These are phyloP conservation scores for Oegoconia quadripuncta DNA, from an alignment of 2,888 invertebrate genomes.

Conservation along the genomic window DNA sequence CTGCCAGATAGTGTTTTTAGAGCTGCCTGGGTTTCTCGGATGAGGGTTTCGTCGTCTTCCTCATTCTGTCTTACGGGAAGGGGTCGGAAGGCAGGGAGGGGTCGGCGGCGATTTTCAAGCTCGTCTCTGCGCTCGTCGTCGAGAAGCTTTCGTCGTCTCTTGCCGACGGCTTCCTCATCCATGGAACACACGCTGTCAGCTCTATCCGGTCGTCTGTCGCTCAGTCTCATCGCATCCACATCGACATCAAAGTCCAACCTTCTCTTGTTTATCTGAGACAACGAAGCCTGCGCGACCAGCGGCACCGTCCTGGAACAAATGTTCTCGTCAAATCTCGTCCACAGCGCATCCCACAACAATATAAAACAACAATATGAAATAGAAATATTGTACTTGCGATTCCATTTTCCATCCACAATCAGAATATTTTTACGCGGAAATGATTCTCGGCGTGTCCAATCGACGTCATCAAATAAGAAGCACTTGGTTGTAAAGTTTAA, in stretches of 20 bases:
- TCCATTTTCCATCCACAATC: slow-evolving; percentile 78
- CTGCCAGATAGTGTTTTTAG: slow-evolving; percentile 92
- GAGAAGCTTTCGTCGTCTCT: slow-evolving; percentile 67
- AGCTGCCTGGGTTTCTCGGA: slow-evolving; percentile 93
- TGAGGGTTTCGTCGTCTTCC: slow-evolving; percentile 89
- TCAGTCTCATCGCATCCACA: slow-evolving; percentile 65
- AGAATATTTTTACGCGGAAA: slow-evolving; percentile 79
- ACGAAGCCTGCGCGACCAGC: slow-evolving; percentile 77
- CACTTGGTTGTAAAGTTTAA: slow-evolving; percentile 61
- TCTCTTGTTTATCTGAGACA: slow-evolving; percentile 84
- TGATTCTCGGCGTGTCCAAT: slow-evolving; percentile 78
- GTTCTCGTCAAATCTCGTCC: slow-evolving; percentile 32
- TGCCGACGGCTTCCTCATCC: slow-evolving; percentile 61
- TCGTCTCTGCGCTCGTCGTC: slow-evolving; percentile 64
- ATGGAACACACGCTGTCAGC: slow-evolving; percentile 62
- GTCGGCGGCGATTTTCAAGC: slow-evolving; percentile 41
- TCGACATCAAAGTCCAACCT: slow-evolving; percentile 82
- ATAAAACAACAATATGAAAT: slow-evolving; percentile 37
- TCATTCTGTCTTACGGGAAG: slow-evolving; percentile 52
- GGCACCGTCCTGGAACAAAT: slow-evolving; percentile 75
- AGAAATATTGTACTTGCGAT: slow-evolving; percentile 70
- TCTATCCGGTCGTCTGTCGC: slow-evolving; percentile 54
- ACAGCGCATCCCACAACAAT: slow-evolving; percentile 25
- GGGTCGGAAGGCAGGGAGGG: slow-evolving; percentile 51
- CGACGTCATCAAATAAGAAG: slow-evolving; percentile 68